Base-by-base conservation (phyloP, 2,888 invertebrate species). In the Drosophila borborema region DNA sequence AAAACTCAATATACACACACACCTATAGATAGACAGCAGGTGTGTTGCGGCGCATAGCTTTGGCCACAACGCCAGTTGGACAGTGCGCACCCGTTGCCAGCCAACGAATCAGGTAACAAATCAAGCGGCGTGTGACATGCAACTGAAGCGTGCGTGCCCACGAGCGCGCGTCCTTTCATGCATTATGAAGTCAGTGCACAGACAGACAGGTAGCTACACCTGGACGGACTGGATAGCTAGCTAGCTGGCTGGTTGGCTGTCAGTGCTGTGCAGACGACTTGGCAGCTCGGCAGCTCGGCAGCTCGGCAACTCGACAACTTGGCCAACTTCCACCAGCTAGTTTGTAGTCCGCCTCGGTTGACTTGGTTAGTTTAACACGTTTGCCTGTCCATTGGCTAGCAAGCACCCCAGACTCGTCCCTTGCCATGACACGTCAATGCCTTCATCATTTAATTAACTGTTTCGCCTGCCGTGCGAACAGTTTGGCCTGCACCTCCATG, bases 361-460 rank as follows among this genome's bases (percentile, higher is more conserved):
- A 76, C 48, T 60, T 53, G 62, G 72, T 75, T 66, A 71, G 61
- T 62, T 64, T 58, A 53, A 72, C 63, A 72, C 63, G 59, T 53
- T 60, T 43, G 55, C 51, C 51, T 36, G 51, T 36, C 51, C 51
- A 51, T 51, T 51, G 51, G 51, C 36, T 8, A 51, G 36, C 51
- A 18, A n/a, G 48, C 48, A 14, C 20, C 74, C 55, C 43, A 53
- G 48, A 31, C 41, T 41, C 38, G 58, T 38, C 59, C 38, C 51
- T 28, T 41, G 36, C 60, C 41, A 18, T 65, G 87, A 87, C 85
- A 85, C 90, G 85, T 87, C 88, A 85, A 79, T 84, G 85, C 82
- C 77, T 85, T 89, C 85, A 90, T 89, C 90, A 88, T 88, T 90
- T 88, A 90, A 88, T 88, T 88, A 88, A 90, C 88, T 89, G 85